phyloP scores from a whole-genome alignment of 2,113 vertebrate genomes.

The Microtus richardsoni region DNA sequence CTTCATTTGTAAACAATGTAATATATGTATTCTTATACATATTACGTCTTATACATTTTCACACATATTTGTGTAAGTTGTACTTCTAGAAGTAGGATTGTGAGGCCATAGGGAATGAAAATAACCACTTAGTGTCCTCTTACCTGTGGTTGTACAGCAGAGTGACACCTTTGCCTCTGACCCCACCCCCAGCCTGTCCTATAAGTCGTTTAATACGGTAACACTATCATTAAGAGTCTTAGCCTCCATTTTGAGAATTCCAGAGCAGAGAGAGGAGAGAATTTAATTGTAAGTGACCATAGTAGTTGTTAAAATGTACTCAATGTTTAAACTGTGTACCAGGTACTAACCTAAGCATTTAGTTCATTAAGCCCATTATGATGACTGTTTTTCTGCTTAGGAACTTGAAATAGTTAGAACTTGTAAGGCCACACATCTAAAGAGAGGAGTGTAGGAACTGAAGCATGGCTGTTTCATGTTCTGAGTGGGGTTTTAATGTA shows the following conservation, averaged over 20 bases:
- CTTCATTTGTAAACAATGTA: slow-evolving; percentile 27
- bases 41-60: background rate
- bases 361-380: background rate
- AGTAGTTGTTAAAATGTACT: background rate
- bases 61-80: background rate
- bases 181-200: background rate
- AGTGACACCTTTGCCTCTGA: background rate
- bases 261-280: background rate
- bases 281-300: slow-evolving; percentile 37
- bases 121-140: background rate
- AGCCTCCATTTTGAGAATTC: background rate
- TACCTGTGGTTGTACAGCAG: background rate
- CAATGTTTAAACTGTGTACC: background rate
- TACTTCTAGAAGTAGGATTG: background rate
- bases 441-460: background rate
- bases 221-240: background rate
- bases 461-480: background rate
- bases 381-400: slow-evolving; percentile 18
- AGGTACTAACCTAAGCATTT: background rate
- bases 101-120: background rate
- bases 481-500: background rate
- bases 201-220: background rate
- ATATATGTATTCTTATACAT: background rate
- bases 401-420: background rate
- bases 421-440: background rate